Base-by-base conservation (phyloP, 2,888 invertebrate genomes). In the Pollenia angustigena region DNA sequence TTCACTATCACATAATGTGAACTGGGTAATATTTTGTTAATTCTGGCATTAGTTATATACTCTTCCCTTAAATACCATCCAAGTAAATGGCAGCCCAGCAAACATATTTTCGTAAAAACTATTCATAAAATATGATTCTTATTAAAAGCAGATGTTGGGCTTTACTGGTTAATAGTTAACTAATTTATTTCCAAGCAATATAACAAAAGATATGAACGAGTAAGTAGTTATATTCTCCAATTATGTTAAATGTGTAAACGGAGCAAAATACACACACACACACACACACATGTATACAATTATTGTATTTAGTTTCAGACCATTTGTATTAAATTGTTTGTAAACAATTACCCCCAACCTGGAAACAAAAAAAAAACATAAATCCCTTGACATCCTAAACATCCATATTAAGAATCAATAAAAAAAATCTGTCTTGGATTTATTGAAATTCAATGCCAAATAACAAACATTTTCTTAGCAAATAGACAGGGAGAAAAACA, bases 241-340 rank as follows among this genome's bases (percentile, higher is more conserved):
- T 0, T 32, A 32, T 32, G 3, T 32, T 32, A 32, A 4, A 32
- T 32, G 32, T 32, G 32, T 32, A 4, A 4, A 32, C 3, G 32
- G 6, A 32, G 6, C 6, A 32, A 32, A 32, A 52, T 11, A 54
- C 56, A 52, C 11, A 66, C 48, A 16, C 11, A 66, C 48, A 16
- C 23, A 44, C 46, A 10, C 46, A 46, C 11, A 66, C 23, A 18
- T 48, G 4, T 40, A 69, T 48, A 48, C 32, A 48, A 14, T 6
- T 32, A 6, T 74, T 60, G 48, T 74, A 40, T 62, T 52, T 52
- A 71, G 14, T 52, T 71, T 64, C 64, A 81, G 40, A 64, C 72
- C 64, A 72, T 81, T 81, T 56, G 54, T 56, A 60, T 52, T 54
- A 23, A 60, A 81, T 81, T 81, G 62, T 72, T 64, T 71, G 54